These are phyloP conservation scores for Marcusenius ussheri DNA, from an alignment of 2,113 vertebrate species.

Conservation along the genomic window DNA sequence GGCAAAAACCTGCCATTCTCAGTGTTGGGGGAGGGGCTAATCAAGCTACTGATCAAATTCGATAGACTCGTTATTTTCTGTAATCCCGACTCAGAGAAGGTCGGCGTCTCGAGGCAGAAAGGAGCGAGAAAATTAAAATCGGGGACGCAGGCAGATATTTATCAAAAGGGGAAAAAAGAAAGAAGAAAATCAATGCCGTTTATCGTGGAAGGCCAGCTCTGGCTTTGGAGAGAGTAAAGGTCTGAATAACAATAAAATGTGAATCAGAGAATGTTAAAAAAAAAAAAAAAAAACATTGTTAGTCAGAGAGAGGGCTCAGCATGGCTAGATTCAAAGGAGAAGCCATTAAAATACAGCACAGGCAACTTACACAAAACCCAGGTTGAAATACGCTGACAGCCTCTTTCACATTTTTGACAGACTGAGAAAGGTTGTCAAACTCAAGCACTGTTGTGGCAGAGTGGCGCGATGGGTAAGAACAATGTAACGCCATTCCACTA, in stretches of 20 bases:
- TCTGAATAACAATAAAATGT: background rate
- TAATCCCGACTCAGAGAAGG: slow-evolving; percentile 35
- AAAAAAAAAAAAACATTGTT: background rate
- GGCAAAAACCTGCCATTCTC: slow-evolving; percentile 28
- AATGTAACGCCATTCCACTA: background rate
- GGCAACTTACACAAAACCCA: background rate
- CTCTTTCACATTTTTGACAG: background rate
- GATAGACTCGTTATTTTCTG: slow-evolving; percentile 36
- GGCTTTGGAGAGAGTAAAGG: background rate
- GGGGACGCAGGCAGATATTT: slow-evolving; percentile 33
- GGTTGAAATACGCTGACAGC: background rate
- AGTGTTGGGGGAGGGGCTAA: slow-evolving; percentile 42
- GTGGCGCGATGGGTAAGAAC: background rate
- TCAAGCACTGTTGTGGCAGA: background rate
- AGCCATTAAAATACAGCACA: background rate
- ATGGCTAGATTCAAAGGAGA: background rate
- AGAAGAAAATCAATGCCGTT: background rate
- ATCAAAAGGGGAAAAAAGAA: slow-evolving; percentile 26
- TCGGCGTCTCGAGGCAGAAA: slow-evolving; percentile 24
- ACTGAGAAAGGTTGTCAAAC: background rate
- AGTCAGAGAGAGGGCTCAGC: background rate
- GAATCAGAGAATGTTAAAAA: background rate
- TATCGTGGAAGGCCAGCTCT: background rate
- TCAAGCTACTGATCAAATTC: slow-evolving; percentile 48
- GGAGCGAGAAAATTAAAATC: slow-evolving; percentile 14